Base-by-base conservation (phyloP, 2,888 invertebrate species). In the Eudemis profundana region DNA sequence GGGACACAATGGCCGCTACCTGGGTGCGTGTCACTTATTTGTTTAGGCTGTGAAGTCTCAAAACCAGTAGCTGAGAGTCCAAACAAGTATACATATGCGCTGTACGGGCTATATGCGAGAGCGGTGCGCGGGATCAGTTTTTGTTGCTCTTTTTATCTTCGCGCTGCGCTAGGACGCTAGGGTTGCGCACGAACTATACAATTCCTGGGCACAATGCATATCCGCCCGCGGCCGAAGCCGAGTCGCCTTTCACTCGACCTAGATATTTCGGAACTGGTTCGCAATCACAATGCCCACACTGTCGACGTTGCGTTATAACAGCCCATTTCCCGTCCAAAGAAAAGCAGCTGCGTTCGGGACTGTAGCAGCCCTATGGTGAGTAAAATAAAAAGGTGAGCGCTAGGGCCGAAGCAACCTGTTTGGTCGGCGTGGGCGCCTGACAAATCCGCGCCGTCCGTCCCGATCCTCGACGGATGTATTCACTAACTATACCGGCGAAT, bases 241-340 rank as follows among this genome's bases (percentile, higher is more conserved):
- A 78, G 76, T 83, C 84, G 87, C 91, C 91, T 92, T 92, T 92
- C 91, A 90, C 91, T 90, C 84, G 91, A 86, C 91, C 91, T 85
- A 89, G 86, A 90, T 91, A 87, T 89, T 91, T 90, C 69, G 87
- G 85, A 90, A 89, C 90, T 87, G 86, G 91, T 90, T 87, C 79
- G 84, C 81, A 84, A 83, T 84, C 83, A 87, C 86, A 87, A 88
- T 86, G 84, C 85, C 61, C 62, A 46, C 33, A 8, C 33, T 33
- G 33, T 69, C 71, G 73, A 70, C 70, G 69, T 77, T 77, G 70
- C 75, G 72, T 74, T 78, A 29, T 57, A 56, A 59, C 67, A 61
- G 53, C 73, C 56, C 61, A 70, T 70, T 78, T 76, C 77, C 75
- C 75, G 70, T 69, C 42, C 59, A 51, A 67, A 61, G 67, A 68